phyloP scores from a whole-genome alignment of 1,140 invertebrate genomes.

The Anastrepha obliqua region DNA sequence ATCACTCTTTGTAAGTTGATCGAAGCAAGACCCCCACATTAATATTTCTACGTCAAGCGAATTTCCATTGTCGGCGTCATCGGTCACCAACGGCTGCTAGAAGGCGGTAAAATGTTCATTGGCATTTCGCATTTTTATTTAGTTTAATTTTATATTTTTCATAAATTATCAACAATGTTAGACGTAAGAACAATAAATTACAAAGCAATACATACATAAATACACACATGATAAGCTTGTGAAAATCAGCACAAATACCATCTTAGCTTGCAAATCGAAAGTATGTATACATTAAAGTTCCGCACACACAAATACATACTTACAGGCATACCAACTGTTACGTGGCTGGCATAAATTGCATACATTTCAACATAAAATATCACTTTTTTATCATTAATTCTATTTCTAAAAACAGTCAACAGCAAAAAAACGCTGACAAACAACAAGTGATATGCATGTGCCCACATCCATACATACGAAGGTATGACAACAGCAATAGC shows the following conservation, averaged over 20 bases:
- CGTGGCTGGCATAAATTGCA: constrained; percentile 20
- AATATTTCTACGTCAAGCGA: background rate
- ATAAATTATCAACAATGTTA: constrained; percentile 20
- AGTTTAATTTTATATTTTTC: background rate
- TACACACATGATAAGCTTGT: background rate
- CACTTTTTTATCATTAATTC: constrained; percentile 38
- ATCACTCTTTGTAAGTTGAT: too few relatives aligned
- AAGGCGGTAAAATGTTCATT: background rate
- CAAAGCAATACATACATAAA: background rate
- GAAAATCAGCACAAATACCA: too few relatives aligned
- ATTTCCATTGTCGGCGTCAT: constrained; percentile 5
- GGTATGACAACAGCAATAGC: background rate
- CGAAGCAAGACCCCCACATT: background rate
- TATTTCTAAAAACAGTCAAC: constrained; percentile 27
- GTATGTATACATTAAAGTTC: background rate
- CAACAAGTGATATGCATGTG: background rate
- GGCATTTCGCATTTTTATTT: constrained; percentile 16
- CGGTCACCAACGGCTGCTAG: background rate
- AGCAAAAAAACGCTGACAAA: background rate
- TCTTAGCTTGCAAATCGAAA: too few relatives aligned
- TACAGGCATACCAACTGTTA: background rate
- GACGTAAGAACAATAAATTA: constrained; percentile 35
- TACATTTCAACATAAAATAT: constrained; percentile 26
- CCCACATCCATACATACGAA: background rate
- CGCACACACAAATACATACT: background rate